phyloP scores from a whole-genome alignment of 2,797 vertebrate genomes.

The Myripristis jacobus region DNA sequence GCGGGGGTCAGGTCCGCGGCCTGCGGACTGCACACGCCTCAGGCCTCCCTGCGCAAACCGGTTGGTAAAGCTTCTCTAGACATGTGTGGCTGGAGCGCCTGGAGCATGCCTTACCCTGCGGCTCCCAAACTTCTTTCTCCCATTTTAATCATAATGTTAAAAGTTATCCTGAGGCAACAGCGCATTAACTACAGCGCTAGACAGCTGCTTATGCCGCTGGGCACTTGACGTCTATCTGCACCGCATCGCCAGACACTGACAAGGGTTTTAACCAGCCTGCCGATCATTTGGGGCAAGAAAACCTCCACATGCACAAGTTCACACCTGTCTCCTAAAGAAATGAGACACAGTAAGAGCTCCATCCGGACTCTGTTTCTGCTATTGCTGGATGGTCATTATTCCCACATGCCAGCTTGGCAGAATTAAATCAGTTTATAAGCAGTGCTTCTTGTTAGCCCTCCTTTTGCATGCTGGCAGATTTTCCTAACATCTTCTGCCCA shows the following conservation, averaged over 20 bases:
- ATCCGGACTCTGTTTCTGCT: conserved; percentile 6
- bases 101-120: too few species aligned
- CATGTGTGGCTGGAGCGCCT: too few species aligned
- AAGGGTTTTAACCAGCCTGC: conserved; percentile 13
- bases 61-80: too few species aligned
- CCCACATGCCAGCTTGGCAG: conserved; percentile 50
- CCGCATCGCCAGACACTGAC: conserved; percentile 27
- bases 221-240: conserved; percentile 40
- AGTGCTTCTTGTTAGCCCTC: conserved; percentile 50
- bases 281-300: conserved; percentile 16
- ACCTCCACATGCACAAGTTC: conserved; percentile 20
- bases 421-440: conserved; percentile 60
- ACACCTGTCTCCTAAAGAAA: conserved; percentile 43
- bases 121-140: conserved; percentile 29
- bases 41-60: too few species aligned
- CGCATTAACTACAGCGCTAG: not conserved
- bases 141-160: conserved; percentile 36
- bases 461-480: conserved; percentile 49
- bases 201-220: conserved; percentile 20
- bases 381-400: conserved; percentile 34
- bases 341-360: not conserved
- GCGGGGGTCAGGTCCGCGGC: too few species aligned
- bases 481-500: conserved; percentile 64
- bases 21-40: too few species aligned
- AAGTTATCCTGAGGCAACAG: not conserved